A percentile compares a stretch with the other conserved stretches of the same genome.
These are phyloP conservation scores for Campylomormyrus tamandua DNA, from an alignment of 2,113 vertebrate genomes.

Conservation along the genomic window DNA sequence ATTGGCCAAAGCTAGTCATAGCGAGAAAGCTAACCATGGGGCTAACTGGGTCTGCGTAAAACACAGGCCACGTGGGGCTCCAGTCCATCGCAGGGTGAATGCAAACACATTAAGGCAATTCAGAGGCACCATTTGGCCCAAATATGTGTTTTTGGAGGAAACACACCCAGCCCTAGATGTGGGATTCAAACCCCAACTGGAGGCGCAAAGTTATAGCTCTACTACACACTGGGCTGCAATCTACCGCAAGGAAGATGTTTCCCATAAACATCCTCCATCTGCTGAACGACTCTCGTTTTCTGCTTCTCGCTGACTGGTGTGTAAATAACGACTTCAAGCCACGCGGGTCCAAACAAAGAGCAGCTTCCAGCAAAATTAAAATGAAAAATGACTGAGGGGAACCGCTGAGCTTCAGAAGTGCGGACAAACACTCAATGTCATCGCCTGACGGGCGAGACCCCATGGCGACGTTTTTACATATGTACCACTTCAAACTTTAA, in stretches of 20 bases:
- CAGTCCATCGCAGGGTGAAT: background rate
- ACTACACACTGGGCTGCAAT: background rate
- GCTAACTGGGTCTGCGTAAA: background rate
- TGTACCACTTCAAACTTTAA: constrained; percentile 1
- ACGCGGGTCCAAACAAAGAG: constrained; percentile 15
- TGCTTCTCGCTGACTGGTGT: background rate
- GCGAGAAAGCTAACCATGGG: background rate
- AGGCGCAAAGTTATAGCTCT: background rate
- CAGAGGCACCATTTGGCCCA: background rate
- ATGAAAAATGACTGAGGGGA: constrained; percentile 17
- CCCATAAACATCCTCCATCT: background rate
- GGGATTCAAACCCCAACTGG: background rate
- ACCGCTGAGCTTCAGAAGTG: constrained; percentile 22
- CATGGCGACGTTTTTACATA: background rate
- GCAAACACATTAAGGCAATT: background rate
- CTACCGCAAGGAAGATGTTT: background rate
- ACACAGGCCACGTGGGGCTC: background rate
- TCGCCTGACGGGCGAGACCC: constrained; percentile 8
- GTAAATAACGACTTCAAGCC: background rate
- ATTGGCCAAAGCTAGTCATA: background rate
- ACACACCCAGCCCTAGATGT: background rate
- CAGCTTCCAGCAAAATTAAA: constrained; percentile 13
- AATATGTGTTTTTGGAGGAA: background rate
- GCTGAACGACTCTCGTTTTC: background rate
- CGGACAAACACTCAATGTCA: constrained; percentile 20